phyloP scores from a whole-genome alignment of 2,888 invertebrate species.

The Metallyticus violacea region DNA sequence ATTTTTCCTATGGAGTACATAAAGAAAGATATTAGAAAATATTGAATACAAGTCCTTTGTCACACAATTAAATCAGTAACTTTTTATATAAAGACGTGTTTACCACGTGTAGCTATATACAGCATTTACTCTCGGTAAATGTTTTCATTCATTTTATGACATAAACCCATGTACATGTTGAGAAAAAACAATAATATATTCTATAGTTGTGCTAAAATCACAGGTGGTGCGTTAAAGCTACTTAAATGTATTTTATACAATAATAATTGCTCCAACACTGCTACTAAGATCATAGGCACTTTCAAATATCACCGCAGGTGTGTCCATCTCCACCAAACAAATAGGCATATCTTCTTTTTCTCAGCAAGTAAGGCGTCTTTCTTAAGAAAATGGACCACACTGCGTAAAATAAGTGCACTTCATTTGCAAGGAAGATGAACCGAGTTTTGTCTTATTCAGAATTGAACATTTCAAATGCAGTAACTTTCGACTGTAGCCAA shows the following conservation, averaged over 20 bases:
- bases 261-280: not conserved
- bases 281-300: too few relatives aligned
- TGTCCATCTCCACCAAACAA: not conserved
- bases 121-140: too few relatives aligned
- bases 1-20: not conserved
- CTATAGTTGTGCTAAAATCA: not conserved
- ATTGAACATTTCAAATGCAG: too few relatives aligned
- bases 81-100: not conserved
- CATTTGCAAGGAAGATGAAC: too few relatives aligned
- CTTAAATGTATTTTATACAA: not conserved
- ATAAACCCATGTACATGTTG: not conserved
- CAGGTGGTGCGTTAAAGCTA: constrained; percentile 17
- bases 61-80: not conserved
- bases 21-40: not conserved
- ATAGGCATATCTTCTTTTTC: not conserved
- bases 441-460: too few relatives aligned
- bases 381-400: not conserved
- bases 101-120: not conserved
- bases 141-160: not conserved
- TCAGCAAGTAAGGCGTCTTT: not conserved
- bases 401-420: not conserved
- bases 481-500: too few relatives aligned
- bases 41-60: not conserved
- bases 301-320: not conserved
- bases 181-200: not conserved